A percentile compares a stretch with the other conserved stretches of the same genome.
Evolutionary conservation across 2,888 invertebrate species (phyloP).

Genomic region (Phyllotreta cruciferae): DNA sequence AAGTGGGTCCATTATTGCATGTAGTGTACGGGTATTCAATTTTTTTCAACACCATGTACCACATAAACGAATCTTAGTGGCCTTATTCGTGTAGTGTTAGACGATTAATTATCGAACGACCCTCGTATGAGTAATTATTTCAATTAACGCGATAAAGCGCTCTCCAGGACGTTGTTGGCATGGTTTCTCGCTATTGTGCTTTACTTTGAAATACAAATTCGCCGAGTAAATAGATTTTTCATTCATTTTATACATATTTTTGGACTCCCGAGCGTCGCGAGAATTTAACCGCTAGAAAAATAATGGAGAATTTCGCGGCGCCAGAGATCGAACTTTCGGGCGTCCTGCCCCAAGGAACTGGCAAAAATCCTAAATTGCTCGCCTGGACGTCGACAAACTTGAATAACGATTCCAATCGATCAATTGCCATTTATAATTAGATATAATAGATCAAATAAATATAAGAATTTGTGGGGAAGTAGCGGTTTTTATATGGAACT

Average conservation of each 20-base stretch:
- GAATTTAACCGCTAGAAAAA: not conserved
- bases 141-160: too few species aligned
- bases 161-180: too few species aligned
- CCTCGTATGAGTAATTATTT: too few species aligned
- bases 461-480: slow-evolving; percentile 1
- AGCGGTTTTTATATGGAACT: slow-evolving; percentile 1
- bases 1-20: not conserved
- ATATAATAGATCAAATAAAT: not conserved
- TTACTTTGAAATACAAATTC: not conserved
- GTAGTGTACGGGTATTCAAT: too few species aligned
- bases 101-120: too few species aligned
- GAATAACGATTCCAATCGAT: not conserved
- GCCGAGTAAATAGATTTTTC: slow-evolving; percentile 4
- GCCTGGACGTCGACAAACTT: slow-evolving; percentile 8
- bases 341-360: slow-evolving; percentile 22
- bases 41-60: not conserved
- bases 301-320: not conserved
- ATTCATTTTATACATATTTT: slow-evolving; percentile 4
- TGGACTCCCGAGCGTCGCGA: not conserved
- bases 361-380: slow-evolving; percentile 16
- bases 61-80: not conserved
- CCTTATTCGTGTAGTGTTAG: too few species aligned
- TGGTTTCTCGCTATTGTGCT: too few species aligned
- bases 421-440: not conserved
- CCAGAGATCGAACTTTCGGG: slow-evolving; percentile 18